Evolutionary conservation across 1,140 invertebrate genomes (phyloP).

Genomic region (Tetragnatha versicolor): DNA sequence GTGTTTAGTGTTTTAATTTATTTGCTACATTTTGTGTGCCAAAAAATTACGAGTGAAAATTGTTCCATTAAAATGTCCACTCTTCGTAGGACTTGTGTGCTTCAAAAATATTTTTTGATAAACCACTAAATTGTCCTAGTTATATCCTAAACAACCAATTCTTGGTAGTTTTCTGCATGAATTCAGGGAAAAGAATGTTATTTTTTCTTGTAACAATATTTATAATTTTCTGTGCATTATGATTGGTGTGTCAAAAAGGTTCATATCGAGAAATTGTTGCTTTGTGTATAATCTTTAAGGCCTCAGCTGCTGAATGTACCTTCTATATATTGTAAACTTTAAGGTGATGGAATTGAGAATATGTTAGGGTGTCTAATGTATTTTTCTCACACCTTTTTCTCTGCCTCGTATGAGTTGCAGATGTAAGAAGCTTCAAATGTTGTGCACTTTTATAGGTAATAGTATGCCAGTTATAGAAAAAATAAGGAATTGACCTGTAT

Average conservation of each 20-base stretch:
- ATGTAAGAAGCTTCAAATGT: constrained; percentile 43
- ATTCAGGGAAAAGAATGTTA: background rate
- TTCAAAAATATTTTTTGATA: too few species aligned
- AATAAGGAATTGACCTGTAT: constrained; percentile 49
- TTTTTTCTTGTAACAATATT: background rate
- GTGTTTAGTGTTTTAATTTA: constrained; percentile 3
- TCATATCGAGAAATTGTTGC: background rate
- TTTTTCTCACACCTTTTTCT: constrained; percentile 49
- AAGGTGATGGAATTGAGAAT: constrained; percentile 35
- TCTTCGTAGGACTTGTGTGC: too few species aligned
- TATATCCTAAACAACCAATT: too few species aligned
- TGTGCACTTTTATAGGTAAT: constrained; percentile 55
- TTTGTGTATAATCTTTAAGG: background rate
- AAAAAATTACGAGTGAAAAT: constrained; percentile 7
- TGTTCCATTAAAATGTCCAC: background rate
- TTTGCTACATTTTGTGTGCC: constrained; percentile 25
- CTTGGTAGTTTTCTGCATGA: background rate
- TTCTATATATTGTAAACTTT: constrained; percentile 5
- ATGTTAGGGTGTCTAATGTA: constrained; percentile 23
- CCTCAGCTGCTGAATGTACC: background rate
- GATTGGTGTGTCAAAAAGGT: background rate
- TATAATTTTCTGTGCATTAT: too few species aligned
- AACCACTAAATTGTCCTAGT: too few species aligned
- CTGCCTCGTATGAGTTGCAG: constrained; percentile 35
- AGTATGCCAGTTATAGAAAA: constrained; percentile 47